A percentile compares a stretch with the other conserved stretches of the same genome.
These are phyloP conservation scores for Parascotia fuliginaria DNA, from an alignment of 2,888 invertebrate genomes.

Conservation along the genomic window DNA sequence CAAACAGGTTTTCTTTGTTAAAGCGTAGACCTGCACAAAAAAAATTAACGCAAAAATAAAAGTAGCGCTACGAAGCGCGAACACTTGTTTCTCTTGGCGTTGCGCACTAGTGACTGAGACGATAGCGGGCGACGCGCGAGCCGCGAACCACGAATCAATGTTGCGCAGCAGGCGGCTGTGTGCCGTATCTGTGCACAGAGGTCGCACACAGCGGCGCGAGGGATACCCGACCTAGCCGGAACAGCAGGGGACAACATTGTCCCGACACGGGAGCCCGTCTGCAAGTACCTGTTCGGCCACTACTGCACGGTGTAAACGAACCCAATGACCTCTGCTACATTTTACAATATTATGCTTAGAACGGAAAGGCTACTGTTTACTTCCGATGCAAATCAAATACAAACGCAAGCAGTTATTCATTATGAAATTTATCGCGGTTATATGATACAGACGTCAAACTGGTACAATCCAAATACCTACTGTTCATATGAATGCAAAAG, in stretches of 20 bases:
- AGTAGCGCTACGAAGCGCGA: conserved; percentile 58
- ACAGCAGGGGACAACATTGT: conserved; percentile 57
- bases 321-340: conserved; percentile 53
- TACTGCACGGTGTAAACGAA: conserved; percentile 60
- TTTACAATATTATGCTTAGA: conserved; percentile 25
- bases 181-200: conserved; percentile 52
- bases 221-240: conserved; percentile 44
- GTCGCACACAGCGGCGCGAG: conserved; percentile 56
- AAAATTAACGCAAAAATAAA: conserved; percentile 78
- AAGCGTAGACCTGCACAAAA: conserved; percentile 60
- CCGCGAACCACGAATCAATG: conserved; percentile 82
- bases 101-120: conserved; percentile 84
- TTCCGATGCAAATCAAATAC: conserved; percentile 7
- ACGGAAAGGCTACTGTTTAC: conserved; percentile 26
- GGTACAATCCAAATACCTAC: conserved; percentile 36
- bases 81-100: conserved; percentile 78
- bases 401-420: too few relatives aligned
- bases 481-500: conserved; percentile 29
- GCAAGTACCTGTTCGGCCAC: conserved; percentile 60
- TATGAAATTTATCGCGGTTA: too few relatives aligned
- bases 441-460: conserved; percentile 21
- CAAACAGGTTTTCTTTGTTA: conserved; percentile 71
- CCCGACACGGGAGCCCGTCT: conserved; percentile 55
- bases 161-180: conserved; percentile 72
- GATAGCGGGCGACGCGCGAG: conserved; percentile 66